A percentile compares a stretch with the other conserved stretches of the same genome.
These are phyloP conservation scores for Falco biarmicus DNA, from an alignment of 2,797 vertebrate species.

Conservation along the genomic window DNA sequence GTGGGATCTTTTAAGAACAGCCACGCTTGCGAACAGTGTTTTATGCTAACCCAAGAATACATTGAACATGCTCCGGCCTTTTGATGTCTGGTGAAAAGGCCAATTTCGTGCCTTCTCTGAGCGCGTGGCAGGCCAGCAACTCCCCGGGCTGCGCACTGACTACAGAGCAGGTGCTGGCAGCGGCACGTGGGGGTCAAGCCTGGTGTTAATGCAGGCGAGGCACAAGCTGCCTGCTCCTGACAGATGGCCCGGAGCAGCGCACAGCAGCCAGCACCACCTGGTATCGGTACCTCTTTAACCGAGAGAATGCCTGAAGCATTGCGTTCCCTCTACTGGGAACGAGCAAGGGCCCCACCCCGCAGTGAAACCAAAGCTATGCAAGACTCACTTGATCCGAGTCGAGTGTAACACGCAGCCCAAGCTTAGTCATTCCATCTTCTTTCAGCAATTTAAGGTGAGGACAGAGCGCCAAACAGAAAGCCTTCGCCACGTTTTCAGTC, in stretches of 20 bases:
- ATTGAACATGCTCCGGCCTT: background rate
- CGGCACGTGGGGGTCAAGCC: background rate
- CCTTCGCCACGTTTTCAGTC: conserved; percentile 93
- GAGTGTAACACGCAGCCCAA: conserved; percentile 93
- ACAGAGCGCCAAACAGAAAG: conserved; percentile 94
- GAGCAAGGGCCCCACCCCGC: background rate
- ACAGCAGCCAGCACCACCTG: background rate
- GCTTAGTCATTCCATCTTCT: conserved; percentile 97
- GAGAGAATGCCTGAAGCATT: background rate
- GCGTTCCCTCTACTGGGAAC: background rate
- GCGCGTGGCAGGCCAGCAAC: background rate
- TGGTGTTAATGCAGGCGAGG: background rate
- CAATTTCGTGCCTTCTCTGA: background rate
- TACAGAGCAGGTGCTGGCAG: background rate
- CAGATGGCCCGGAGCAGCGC: background rate
- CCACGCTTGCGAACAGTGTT: rapidly evolving
- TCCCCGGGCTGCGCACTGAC: background rate
- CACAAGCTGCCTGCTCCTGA: background rate
- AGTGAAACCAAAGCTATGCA: background rate
- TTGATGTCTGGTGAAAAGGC: background rate
- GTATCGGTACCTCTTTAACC: background rate
- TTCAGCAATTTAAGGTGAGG: conserved; percentile 95
- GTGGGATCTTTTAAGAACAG: background rate
- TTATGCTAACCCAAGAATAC: background rate
- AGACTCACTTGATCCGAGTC: conserved; percentile 92